These are phyloP conservation scores for Casuarius casuarius DNA, from an alignment of 2,113 vertebrate species.

Conservation along the genomic window DNA sequence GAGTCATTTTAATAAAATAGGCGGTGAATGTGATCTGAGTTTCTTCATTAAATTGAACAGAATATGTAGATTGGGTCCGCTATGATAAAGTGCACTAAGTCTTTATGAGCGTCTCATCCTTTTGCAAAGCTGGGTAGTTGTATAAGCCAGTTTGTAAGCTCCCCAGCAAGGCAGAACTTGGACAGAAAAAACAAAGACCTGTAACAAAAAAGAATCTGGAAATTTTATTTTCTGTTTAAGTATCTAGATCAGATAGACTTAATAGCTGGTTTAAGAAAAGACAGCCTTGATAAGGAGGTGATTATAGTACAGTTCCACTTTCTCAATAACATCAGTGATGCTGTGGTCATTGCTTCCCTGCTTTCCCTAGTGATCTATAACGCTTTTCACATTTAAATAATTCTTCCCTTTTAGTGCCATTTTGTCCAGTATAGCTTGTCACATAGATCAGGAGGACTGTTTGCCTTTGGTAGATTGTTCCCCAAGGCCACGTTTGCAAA, in stretches of 20 bases:
- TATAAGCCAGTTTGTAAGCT: neutral
- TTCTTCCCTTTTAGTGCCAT: constrained; percentile 3
- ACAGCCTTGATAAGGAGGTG: neutral
- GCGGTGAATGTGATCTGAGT: neutral
- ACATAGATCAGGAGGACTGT: constrained; percentile 9
- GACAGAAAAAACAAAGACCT: neutral
- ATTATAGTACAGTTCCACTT: neutral
- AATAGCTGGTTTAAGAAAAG: neutral
- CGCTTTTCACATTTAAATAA: neutral
- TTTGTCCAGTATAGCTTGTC: constrained; percentile 11
- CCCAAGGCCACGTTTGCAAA: neutral
- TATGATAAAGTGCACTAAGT: neutral
- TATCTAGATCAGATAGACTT: neutral
- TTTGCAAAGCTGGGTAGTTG: neutral
- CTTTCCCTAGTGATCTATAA: constrained; percentile 22
- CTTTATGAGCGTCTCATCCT: neutral
- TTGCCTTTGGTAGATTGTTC: constrained; percentile 31
- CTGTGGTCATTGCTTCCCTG: neutral
- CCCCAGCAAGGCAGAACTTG: neutral
- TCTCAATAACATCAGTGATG: constrained; percentile 2
- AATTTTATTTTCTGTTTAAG: neutral
- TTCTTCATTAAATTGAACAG: neutral
- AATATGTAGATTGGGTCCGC: neutral
- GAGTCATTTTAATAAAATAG: neutral
- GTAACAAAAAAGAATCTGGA: neutral